phyloP scores from a whole-genome alignment of 1,140 invertebrate species.

The Ctenoplectra terminalis region DNA sequence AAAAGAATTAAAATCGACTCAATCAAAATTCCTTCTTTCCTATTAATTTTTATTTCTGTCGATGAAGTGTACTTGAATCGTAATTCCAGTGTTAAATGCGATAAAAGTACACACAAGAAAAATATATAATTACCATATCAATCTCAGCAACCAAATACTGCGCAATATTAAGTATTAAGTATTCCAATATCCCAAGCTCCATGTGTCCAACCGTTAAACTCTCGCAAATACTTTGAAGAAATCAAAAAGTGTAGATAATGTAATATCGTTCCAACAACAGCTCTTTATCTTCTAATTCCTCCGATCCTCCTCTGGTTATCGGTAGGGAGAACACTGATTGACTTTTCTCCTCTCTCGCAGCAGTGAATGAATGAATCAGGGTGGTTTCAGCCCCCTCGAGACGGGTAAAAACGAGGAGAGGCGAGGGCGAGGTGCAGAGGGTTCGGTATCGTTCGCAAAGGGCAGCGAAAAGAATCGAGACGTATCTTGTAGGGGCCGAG shows the following conservation, averaged over 20 bases:
- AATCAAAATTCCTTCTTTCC: too few species aligned
- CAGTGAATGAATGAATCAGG: constrained; percentile 44
- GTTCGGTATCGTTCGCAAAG: constrained; percentile 40
- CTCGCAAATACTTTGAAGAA: too few species aligned
- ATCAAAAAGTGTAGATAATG: background rate
- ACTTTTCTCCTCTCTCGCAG: constrained; percentile 3
- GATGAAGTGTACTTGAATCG: too few species aligned
- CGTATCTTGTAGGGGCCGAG: constrained; percentile 48
- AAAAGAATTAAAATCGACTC: too few species aligned
- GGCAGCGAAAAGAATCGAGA: constrained; percentile 61
- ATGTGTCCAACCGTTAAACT: too few species aligned
- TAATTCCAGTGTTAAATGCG: too few species aligned
- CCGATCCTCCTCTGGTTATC: background rate
- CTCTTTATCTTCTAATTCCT: background rate
- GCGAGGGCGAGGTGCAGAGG: constrained; percentile 46
- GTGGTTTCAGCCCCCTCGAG: constrained; percentile 10
- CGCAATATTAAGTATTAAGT: too few species aligned
- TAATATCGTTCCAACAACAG: background rate
- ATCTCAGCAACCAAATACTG: too few species aligned
- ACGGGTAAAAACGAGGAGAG: constrained; percentile 3
- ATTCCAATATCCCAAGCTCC: too few species aligned
- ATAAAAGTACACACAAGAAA: too few species aligned
- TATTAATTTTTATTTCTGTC: too few species aligned
- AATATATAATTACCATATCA: too few species aligned
- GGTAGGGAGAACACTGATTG: constrained; percentile 29